A percentile compares a stretch with the other conserved stretches of the same genome.
Conservation (phyloP, 2,113 vertebrate genomes). For the Tinamus guttatus region DNA sequence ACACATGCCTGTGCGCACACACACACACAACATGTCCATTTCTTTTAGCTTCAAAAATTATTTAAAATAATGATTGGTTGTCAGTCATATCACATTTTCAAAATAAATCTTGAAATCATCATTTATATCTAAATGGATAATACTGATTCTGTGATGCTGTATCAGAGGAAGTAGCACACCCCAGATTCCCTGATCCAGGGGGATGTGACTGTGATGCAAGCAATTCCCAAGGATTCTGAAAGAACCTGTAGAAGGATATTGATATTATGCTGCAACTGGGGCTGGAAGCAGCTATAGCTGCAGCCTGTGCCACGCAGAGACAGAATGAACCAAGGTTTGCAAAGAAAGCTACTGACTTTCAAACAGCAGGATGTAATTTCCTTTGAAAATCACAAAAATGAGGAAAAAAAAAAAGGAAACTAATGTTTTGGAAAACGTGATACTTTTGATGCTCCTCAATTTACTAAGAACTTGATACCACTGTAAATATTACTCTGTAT, state of each 20-base stretch:
- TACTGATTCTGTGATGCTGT: neutral
- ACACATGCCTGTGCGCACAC: neutral
- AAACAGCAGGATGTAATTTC: neutral
- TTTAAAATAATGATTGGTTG: slow-evolving; percentile 45
- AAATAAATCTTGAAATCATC: slow-evolving; percentile 40
- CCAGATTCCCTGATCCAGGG: neutral
- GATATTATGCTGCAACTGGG: neutral
- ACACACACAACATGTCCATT: neutral
- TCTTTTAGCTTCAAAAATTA: neutral
- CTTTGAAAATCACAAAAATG: neutral
- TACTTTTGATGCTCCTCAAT: neutral
- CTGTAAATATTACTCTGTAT: neutral
- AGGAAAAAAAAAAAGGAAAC: neutral
- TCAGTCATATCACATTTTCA: slow-evolving; percentile 15
- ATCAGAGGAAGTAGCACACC: neutral
- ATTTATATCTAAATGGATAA: neutral
- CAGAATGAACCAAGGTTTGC: neutral
- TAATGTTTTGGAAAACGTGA: neutral
- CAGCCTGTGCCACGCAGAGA: neutral
- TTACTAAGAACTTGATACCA: neutral
- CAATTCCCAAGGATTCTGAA: neutral
- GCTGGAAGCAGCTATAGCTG: neutral
- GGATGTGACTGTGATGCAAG: neutral
- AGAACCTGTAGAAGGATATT: neutral
- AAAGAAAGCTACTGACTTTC: neutral